phyloP scores from a whole-genome alignment of 2,113 vertebrate genomes.

The Naja naja region DNA sequence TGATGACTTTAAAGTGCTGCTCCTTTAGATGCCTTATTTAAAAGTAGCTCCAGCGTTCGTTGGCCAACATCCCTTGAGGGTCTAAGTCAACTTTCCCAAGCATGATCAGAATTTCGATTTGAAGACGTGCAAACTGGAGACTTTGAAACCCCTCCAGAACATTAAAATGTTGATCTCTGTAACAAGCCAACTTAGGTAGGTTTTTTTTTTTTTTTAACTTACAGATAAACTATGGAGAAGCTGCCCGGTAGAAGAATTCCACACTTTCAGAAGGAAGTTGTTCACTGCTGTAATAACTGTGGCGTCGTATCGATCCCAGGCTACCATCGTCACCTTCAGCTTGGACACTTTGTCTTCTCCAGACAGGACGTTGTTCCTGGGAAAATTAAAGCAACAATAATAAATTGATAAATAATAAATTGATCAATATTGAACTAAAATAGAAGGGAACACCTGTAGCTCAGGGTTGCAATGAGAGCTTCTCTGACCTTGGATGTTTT shows the following conservation, averaged over 20 bases:
- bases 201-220: slow-evolving; percentile 61
- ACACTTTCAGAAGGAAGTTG: slow-evolving; percentile 96
- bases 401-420: not conserved
- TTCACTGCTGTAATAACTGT: slow-evolving; percentile 94
- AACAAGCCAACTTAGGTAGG: not conserved
- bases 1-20: not conserved
- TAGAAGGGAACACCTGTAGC: not conserved
- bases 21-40: not conserved
- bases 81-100: not conserved
- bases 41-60: not conserved
- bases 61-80: not conserved
- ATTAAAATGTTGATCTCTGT: not conserved
- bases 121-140: not conserved
- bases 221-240: slow-evolving; percentile 91
- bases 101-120: not conserved
- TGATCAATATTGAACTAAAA: not conserved
- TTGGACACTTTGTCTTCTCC: slow-evolving; percentile 91
- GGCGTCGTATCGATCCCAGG: slow-evolving; percentile 89
- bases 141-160: no score
- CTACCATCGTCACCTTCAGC: slow-evolving; percentile 96
- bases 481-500: not conserved
- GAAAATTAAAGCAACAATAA: slow-evolving; percentile 31
- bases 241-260: slow-evolving; percentile 86
- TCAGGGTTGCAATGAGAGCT: not conserved
- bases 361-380: slow-evolving; percentile 73